Percentiles rank a stretch among this genome's conserved stretches.
phyloP scores from a whole-genome alignment of 2,888 invertebrate genomes.

The Thereva nobilitata region DNA sequence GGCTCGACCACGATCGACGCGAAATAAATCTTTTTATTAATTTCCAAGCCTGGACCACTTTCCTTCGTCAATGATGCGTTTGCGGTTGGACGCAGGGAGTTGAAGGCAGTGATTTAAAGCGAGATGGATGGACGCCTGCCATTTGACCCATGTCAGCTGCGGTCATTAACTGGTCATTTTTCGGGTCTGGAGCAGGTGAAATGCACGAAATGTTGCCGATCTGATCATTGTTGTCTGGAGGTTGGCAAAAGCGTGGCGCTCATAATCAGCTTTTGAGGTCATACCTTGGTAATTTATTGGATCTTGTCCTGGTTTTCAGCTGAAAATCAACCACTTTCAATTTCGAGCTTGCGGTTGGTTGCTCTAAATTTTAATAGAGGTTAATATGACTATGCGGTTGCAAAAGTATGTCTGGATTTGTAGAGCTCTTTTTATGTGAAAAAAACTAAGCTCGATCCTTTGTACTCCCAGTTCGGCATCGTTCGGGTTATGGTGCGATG shows the following conservation, averaged over 20 bases:
- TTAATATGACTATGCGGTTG: conserved; percentile 23
- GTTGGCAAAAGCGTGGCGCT: conserved; percentile 40
- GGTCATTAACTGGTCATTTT: conserved; percentile 22
- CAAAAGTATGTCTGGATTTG: no score
- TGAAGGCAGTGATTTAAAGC: conserved; percentile 25
- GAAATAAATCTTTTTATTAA: conserved; percentile 42
- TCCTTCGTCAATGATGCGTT: conserved; percentile 27
- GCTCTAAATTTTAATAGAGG: conserved; percentile 7
- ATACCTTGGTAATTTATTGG: conserved; percentile 34
- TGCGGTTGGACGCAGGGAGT: conserved; percentile 25
- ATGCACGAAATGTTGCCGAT: conserved; percentile 15
- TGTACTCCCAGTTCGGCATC: no score
- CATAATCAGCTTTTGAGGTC: conserved; percentile 34
- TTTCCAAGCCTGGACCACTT: conserved; percentile 33
- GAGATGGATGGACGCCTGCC: conserved; percentile 6
- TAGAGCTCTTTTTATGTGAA: no score
- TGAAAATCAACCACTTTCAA: conserved; percentile 28
- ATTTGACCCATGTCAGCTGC: conserved; percentile 31
- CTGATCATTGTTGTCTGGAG: conserved; percentile 32
- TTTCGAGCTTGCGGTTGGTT: not conserved
- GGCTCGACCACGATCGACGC: conserved; percentile 31
- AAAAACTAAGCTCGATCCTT: no score
- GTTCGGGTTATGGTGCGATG: no score
- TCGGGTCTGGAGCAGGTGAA: conserved; percentile 21
- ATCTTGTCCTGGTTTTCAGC: conserved; percentile 17